phyloP scores from a whole-genome alignment of 1,140 invertebrate genomes.

The Melipona quadrifasciata region DNA sequence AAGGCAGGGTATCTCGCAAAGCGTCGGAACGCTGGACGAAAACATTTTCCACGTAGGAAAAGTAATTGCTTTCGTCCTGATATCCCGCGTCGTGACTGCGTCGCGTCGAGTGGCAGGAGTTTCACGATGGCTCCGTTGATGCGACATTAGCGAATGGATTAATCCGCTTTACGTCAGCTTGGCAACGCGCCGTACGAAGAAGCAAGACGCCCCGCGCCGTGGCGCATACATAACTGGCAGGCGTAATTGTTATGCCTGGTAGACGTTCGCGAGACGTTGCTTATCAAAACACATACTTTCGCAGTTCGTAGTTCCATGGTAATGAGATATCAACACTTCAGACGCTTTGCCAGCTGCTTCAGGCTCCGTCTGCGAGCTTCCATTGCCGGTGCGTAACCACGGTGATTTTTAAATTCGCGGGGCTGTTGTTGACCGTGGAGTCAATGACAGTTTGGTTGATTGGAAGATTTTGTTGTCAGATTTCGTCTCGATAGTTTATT shows the following conservation, averaged over 20 bases:
- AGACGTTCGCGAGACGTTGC: slow-evolving; percentile 35
- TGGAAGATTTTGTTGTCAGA: background rate
- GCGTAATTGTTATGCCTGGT: slow-evolving; percentile 35
- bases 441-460: background rate
- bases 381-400: too few species aligned
- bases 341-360: background rate
- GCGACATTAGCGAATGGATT: slow-evolving; percentile 43
- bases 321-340: slow-evolving; percentile 32
- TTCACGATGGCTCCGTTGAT: slow-evolving; percentile 23
- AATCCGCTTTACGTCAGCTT: slow-evolving; percentile 43
- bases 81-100: background rate
- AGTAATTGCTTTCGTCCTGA: slow-evolving; percentile 20
- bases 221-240: background rate
- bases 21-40: background rate
- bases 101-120: slow-evolving; percentile 9
- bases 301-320: slow-evolving; percentile 7
- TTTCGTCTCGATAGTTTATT: too few species aligned
- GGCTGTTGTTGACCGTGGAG: background rate
- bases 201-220: too few species aligned
- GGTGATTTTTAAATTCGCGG: background rate
- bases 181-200: slow-evolving; percentile 5
- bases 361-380: background rate
- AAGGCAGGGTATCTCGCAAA: background rate
- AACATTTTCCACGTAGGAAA: slow-evolving; percentile 22
- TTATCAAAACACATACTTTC: slow-evolving; percentile 45